phyloP scores from a whole-genome alignment of 2,113 vertebrate species.

The Coreoperca whiteheadi region DNA sequence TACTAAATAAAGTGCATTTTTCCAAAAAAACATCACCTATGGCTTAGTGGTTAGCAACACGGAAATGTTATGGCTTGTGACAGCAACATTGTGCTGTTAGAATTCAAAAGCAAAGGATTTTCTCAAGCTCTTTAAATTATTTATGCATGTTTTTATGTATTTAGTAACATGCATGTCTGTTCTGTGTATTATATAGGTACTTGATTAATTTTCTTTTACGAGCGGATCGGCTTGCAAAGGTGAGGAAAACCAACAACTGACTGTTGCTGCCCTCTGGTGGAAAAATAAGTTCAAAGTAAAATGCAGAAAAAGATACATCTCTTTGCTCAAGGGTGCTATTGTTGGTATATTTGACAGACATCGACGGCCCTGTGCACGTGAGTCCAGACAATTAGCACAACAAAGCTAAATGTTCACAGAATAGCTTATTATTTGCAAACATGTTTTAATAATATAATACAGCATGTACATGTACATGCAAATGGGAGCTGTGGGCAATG shows the following conservation, averaged over 20 bases:
- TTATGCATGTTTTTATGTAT: neutral
- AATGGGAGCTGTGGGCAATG: neutral
- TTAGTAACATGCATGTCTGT: neutral
- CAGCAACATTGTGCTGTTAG: neutral
- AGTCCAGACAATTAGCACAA: conserved; percentile 7
- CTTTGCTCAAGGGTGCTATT: neutral
- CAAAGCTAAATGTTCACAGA: conserved; percentile 27
- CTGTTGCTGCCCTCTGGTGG: conserved; percentile 79
- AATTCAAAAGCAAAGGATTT: conserved; percentile 5
- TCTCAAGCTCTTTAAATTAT: neutral
- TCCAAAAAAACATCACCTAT: neutral
- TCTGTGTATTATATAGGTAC: neutral
- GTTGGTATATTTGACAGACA: neutral
- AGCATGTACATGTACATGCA: conserved; percentile 10
- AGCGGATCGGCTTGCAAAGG: neutral
- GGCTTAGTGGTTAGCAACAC: neutral
- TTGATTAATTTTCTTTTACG: neutral
- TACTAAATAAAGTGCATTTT: conserved; percentile 1
- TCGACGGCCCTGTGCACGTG: neutral
- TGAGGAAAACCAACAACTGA: conserved; percentile 35
- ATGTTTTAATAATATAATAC: neutral
- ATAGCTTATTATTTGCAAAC: conserved; percentile 13
- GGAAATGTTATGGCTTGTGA: neutral
- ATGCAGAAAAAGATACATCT: neutral
- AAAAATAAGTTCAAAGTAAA: conserved; percentile 7